These are phyloP conservation scores for Sphinx pinastri DNA, from an alignment of 2,888 invertebrate genomes.

Conservation along the genomic window DNA sequence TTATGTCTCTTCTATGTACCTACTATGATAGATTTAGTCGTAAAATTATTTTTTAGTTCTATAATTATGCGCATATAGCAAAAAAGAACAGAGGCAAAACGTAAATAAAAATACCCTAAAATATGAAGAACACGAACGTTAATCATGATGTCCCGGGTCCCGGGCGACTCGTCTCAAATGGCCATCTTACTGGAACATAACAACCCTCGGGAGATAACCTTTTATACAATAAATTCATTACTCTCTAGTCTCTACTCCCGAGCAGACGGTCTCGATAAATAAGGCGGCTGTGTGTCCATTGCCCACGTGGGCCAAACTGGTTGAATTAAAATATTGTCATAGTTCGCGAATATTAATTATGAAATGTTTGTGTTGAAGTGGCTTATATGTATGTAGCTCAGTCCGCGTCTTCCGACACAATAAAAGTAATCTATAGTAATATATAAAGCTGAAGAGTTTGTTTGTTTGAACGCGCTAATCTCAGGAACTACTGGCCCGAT, in stretches of 20 bases:
- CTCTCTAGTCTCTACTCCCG: constrained; percentile 48
- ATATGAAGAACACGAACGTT: not conserved
- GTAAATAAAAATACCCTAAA: not conserved
- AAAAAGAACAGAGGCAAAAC: not conserved
- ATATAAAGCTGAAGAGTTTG: too few relatives aligned
- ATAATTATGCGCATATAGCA: too few relatives aligned
- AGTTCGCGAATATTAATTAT: not conserved
- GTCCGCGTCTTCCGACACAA: too few relatives aligned
- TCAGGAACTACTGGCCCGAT: too few relatives aligned
- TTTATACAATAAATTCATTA: constrained; percentile 70
- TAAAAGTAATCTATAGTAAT: too few relatives aligned
- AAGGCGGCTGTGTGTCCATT: constrained; percentile 3
- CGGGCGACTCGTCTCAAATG: constrained; percentile 33
- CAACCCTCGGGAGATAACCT: constrained; percentile 51
- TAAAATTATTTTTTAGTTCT: too few relatives aligned
- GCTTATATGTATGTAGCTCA: not conserved
- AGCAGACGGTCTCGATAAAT: constrained; percentile 20
- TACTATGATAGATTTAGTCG: too few relatives aligned
- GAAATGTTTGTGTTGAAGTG: not conserved
- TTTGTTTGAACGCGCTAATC: too few relatives aligned
- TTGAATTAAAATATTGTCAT: constrained; percentile 22
- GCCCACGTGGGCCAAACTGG: not conserved
- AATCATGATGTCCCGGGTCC: constrained; percentile 22
- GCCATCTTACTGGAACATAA: constrained; percentile 34
- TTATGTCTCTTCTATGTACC: too few relatives aligned